Conservation (phyloP, 2,888 invertebrate species). For the Melanostoma scalare region DNA sequence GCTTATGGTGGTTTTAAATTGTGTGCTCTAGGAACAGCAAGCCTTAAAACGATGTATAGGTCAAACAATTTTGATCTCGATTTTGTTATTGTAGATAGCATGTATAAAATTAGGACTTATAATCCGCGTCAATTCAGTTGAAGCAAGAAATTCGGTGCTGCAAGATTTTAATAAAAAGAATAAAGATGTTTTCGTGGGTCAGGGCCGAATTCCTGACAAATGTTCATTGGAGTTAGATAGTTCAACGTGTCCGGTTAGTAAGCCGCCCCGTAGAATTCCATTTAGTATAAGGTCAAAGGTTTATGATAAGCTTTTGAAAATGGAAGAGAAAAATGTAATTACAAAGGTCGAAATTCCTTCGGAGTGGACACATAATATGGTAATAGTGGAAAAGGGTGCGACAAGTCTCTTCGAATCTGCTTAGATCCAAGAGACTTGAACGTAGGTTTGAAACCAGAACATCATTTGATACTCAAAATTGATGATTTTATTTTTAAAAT, state of each 20-base stretch:
- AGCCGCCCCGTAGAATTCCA: slow-evolving; percentile 15
- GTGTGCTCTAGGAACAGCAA: slow-evolving; percentile 5
- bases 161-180: background rate
- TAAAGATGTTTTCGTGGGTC: slow-evolving; percentile 14
- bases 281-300: slow-evolving; percentile 12
- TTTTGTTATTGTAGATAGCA: slow-evolving; percentile 8
- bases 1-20: slow-evolving; percentile 5
- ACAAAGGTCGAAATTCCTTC: slow-evolving; percentile 9
- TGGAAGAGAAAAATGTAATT: slow-evolving; percentile 3
- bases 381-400: slow-evolving; percentile 11
- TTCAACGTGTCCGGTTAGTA: slow-evolving; percentile 19
- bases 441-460: slow-evolving; percentile 10
- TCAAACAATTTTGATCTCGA: slow-evolving; percentile 1
- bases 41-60: background rate
- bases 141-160: too few relatives aligned
- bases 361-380: slow-evolving; percentile 10
- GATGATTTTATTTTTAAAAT: background rate
- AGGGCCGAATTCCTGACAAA: slow-evolving; percentile 22
- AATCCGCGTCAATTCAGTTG: background rate
- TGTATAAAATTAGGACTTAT: slow-evolving; percentile 5
- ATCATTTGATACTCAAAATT: slow-evolving; percentile 6
- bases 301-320: slow-evolving; percentile 5
- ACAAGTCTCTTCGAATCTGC: background rate
- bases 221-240: slow-evolving; percentile 24
- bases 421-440: slow-evolving; percentile 9